phyloP scores from a whole-genome alignment of 1,140 invertebrate species.

The Pachyrhynchus sulphureomaculatus region DNA sequence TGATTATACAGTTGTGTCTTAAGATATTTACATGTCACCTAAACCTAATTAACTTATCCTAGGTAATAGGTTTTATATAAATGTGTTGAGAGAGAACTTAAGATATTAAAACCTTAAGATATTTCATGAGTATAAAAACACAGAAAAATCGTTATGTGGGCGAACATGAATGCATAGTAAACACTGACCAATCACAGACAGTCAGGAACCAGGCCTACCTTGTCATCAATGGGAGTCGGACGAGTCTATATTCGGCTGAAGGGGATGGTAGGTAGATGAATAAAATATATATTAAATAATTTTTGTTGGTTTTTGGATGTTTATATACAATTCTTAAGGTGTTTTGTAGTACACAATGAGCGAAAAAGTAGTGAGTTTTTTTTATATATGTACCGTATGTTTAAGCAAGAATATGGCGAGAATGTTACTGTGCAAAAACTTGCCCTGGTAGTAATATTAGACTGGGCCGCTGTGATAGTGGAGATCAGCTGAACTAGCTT shows the following conservation, averaged over 20 bases:
- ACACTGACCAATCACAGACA: conserved; percentile 47
- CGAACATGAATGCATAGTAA: conserved; percentile 45
- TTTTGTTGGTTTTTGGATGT: background rate
- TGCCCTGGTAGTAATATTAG: conserved; percentile 46
- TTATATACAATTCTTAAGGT: background rate
- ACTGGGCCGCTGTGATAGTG: conserved; percentile 35
- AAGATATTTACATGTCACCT: too few species aligned
- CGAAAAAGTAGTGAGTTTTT: too few species aligned
- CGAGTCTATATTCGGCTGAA: conserved; percentile 38
- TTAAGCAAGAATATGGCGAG: too few species aligned
- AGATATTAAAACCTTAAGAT: too few species aligned
- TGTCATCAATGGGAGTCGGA: conserved; percentile 53
- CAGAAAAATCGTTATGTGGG: conserved; percentile 38
- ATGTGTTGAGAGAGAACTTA: too few species aligned
- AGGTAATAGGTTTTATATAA: too few species aligned
- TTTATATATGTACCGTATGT: too few species aligned
- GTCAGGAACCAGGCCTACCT: conserved; percentile 49
- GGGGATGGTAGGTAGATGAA: conserved; percentile 10
- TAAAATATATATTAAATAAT: background rate
- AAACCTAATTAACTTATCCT: too few species aligned
- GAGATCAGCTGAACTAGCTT: conserved; percentile 43
- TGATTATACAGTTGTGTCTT: too few species aligned
- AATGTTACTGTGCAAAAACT: conserved; percentile 28
- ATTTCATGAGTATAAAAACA: too few species aligned
- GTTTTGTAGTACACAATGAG: too few species aligned